These are phyloP conservation scores for Schizopygopsis pylzovi DNA, from an alignment of 2,797 vertebrate genomes.

Conservation along the genomic window DNA sequence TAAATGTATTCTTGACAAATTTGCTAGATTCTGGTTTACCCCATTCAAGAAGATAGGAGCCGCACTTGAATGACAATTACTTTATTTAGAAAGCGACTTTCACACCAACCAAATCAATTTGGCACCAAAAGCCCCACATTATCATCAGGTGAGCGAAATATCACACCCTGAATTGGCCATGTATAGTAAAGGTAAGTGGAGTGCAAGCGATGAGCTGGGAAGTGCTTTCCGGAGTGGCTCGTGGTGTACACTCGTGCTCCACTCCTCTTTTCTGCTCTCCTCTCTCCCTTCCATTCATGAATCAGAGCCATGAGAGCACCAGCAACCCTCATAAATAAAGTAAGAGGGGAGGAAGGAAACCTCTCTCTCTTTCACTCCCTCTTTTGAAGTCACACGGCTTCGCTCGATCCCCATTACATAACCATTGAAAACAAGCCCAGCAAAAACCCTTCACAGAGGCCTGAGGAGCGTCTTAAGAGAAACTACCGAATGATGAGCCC, in stretches of 20 bases:
- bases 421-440: slow-evolving; percentile 63
- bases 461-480: slow-evolving; percentile 59
- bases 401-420: slow-evolving; percentile 71
- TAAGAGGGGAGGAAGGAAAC: slow-evolving; percentile 65
- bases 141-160: slow-evolving; percentile 1
- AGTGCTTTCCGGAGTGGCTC: slow-evolving; percentile 51
- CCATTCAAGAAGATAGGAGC: not conserved
- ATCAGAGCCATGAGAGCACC: slow-evolving; percentile 77
- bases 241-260: slow-evolving; percentile 21
- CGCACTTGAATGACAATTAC: not conserved
- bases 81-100: not conserved
- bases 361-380: slow-evolving; percentile 62
- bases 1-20: not conserved
- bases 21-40: not conserved
- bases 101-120: not conserved
- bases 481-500: slow-evolving; percentile 38
- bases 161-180: slow-evolving; percentile 32
- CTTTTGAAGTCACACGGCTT: slow-evolving; percentile 72
- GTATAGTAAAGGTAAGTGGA: slow-evolving; percentile 29
- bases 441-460: slow-evolving; percentile 68
- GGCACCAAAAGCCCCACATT: not conserved
- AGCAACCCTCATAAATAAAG: slow-evolving; percentile 80
- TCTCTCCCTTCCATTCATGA: slow-evolving; percentile 81
- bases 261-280: slow-evolving; percentile 31
- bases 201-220: slow-evolving; percentile 34